Percentiles rank a stretch among this genome's conserved stretches.
These are phyloP conservation scores for Mormyrops attenuatus DNA, from an alignment of 2,797 vertebrate genomes.

Conservation along the genomic window DNA sequence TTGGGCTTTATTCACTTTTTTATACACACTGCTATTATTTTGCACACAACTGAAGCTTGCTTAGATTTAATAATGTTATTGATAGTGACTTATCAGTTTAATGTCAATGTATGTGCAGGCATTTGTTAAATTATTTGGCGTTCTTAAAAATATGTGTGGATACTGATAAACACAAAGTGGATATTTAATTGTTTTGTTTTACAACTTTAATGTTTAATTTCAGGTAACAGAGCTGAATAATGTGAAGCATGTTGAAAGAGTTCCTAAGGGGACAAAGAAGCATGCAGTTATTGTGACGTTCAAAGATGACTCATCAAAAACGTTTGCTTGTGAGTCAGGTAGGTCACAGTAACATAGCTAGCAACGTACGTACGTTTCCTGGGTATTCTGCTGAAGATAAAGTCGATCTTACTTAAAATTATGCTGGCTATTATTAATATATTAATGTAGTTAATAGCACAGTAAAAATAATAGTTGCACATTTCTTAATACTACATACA, in stretches of 20 bases:
- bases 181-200: not conserved
- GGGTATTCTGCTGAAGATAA: not conserved
- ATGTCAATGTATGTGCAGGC: not conserved
- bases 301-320: slow-evolving; percentile 66
- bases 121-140: not conserved
- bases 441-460: not conserved
- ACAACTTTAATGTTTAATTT: not conserved
- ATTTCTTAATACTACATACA: not conserved
- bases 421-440: not conserved
- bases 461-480: not conserved
- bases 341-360: slow-evolving; percentile 27
- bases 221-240: slow-evolving; percentile 75
- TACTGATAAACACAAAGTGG: not conserved
- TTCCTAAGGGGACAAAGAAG: slow-evolving; percentile 69
- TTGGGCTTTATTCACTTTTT: too few species aligned
- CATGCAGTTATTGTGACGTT: slow-evolving; percentile 68
- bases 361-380: not conserved
- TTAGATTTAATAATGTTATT: not conserved
- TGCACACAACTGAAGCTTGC: too few species aligned
- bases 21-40: too few species aligned
- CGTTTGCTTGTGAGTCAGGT: slow-evolving; percentile 77
- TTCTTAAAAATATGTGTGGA: not conserved
- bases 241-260: slow-evolving; percentile 57
- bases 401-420: not conserved
- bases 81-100: not conserved